phyloP scores from a whole-genome alignment of 2,797 vertebrate species.

The Eidolon dupreanum region DNA sequence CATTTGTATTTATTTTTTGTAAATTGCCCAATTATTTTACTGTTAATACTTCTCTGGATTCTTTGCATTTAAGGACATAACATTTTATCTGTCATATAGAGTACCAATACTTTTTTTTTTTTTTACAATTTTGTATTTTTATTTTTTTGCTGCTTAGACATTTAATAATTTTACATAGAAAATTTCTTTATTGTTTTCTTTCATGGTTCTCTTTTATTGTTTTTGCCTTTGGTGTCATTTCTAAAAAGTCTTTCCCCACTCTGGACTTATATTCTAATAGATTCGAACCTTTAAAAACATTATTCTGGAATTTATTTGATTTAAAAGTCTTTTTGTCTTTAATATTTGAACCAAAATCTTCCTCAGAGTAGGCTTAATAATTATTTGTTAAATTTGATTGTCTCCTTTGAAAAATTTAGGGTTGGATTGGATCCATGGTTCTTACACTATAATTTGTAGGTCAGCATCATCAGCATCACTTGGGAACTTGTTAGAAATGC shows the following conservation, averaged over 20 bases:
- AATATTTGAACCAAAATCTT: not conserved
- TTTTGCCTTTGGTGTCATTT: not conserved
- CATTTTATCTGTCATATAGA: not conserved
- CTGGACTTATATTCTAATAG: not conserved
- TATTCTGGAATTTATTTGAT: not conserved
- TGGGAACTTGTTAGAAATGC: not conserved
- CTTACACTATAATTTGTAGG: not conserved
- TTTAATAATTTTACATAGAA: conserved; percentile 21
- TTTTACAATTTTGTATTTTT: not conserved
- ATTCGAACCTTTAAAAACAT: not conserved
- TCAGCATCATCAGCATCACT: not conserved
- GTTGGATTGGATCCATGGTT: not conserved
- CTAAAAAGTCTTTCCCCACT: not conserved
- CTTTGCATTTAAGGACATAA: conserved; percentile 29
- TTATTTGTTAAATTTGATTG: conserved; percentile 3
- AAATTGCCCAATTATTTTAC: not conserved
- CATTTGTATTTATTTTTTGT: conserved; percentile 1
- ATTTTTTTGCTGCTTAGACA: not conserved
- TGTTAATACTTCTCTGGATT: not conserved
- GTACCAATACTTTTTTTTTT: not conserved
- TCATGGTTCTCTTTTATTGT: not conserved
- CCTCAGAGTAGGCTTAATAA: not conserved
- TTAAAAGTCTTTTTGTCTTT: not conserved
- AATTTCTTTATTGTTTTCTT: not conserved
- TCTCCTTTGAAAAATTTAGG: not conserved